Evolutionary conservation across 2,113 vertebrate genomes (phyloP).

Genomic region (Leptodactylus fuscus): DNA sequence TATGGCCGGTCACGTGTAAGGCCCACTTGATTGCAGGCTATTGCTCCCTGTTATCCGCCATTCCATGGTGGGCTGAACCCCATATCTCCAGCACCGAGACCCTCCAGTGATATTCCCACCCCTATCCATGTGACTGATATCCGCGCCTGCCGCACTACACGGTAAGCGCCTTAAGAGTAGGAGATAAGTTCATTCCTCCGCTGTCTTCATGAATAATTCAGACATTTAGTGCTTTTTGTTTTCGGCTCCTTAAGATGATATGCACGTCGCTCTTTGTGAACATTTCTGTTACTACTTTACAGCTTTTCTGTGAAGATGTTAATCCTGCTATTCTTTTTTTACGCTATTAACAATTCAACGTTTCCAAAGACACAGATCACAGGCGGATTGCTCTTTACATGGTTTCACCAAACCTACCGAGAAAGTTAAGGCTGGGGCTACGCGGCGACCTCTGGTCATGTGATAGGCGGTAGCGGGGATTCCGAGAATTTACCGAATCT

Average conservation of each 20-base stretch:
- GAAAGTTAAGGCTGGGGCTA: background rate
- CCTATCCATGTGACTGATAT: no score
- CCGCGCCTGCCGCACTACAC: no score
- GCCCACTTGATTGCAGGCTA: no score
- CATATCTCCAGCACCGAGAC: background rate
- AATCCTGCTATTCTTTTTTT: background rate
- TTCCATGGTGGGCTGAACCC: no score
- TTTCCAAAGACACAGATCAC: background rate
- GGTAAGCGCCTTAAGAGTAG: no score
- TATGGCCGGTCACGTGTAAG: no score
- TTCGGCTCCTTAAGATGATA: background rate
- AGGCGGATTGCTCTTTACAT: no score
- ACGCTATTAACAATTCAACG: background rate
- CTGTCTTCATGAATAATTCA: background rate
- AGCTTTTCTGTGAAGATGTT: slow-evolving; percentile 2
- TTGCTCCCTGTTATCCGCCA: no score
- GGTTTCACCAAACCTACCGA: background rate
- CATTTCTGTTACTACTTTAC: background rate
- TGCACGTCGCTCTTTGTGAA: background rate
- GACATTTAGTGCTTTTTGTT: slow-evolving; percentile 7
- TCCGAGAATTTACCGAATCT: no score
- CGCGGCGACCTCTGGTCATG: background rate
- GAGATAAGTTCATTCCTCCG: background rate
- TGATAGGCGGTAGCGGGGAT: no score
- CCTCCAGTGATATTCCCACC: background rate